Conservation (phyloP, 2,113 vertebrate species). For the Nycticebus coucang region DNA sequence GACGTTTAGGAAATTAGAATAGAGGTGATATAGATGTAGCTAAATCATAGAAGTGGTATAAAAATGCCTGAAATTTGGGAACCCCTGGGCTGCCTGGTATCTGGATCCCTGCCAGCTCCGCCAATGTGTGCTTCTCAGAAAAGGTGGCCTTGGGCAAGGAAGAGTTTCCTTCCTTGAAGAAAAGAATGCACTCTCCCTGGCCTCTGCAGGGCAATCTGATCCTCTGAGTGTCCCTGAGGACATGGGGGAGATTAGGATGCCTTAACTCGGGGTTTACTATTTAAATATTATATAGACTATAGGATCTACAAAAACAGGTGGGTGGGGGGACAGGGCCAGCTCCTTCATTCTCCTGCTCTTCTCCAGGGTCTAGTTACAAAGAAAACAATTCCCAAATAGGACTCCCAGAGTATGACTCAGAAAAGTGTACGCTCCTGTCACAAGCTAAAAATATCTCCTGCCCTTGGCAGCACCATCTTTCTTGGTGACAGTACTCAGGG, state of each 20-base stretch:
- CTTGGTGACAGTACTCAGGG: neutral
- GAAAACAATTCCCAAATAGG: conserved; percentile 71
- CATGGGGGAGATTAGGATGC: neutral
- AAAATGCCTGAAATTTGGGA: neutral
- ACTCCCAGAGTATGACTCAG: conserved; percentile 74
- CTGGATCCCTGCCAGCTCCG: neutral
- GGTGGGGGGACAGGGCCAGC: neutral
- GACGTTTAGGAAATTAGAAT: neutral
- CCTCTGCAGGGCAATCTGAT: neutral
- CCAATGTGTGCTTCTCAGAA: neutral
- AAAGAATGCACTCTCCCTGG: neutral
- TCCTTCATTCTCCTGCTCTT: neutral
- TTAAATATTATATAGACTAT: neutral
- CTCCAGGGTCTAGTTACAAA: conserved; percentile 61
- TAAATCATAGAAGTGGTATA: neutral
- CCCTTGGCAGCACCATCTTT: conserved; percentile 18
- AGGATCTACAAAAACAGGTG: neutral
- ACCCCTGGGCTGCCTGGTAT: neutral
- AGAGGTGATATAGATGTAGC: neutral
- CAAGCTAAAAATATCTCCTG: conserved; percentile 79
- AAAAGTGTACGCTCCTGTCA: conserved; percentile 59
- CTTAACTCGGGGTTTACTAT: neutral
- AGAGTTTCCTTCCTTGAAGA: neutral
- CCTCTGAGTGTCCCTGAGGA: neutral
- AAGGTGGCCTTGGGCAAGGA: neutral